Evolutionary conservation across 1,140 invertebrate genomes (phyloP).

Genomic region (Coptotermes formosanus): DNA sequence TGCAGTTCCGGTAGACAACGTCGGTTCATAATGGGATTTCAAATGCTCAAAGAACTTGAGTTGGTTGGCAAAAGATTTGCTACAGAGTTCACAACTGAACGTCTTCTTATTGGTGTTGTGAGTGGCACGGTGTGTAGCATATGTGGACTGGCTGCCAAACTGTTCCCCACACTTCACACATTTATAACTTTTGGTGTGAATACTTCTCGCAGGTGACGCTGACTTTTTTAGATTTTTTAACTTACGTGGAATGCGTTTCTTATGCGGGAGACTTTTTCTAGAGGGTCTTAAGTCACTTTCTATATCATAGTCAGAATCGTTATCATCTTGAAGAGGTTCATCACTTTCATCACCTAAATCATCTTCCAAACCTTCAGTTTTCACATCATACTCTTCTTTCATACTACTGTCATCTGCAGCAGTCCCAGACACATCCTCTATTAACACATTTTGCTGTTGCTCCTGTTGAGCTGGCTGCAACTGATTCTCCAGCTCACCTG

Average conservation of each 20-base stretch:
- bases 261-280: constrained; percentile 63
- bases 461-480: background rate
- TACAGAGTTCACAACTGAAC: constrained; percentile 69
- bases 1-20: background rate
- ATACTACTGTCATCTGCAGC: constrained; percentile 14
- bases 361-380: constrained; percentile 34
- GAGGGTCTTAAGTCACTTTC: constrained; percentile 43
- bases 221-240: constrained; percentile 50
- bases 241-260: constrained; percentile 58
- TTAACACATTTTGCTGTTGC: background rate
- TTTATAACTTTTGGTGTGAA: constrained; percentile 44
- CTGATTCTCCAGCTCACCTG: background rate
- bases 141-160: constrained; percentile 42
- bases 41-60: constrained; percentile 78
- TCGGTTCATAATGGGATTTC: constrained; percentile 74
- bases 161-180: constrained; percentile 46
- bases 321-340: constrained; percentile 33
- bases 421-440: background rate
- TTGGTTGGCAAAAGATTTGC: constrained; percentile 62
- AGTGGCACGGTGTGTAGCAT: constrained; percentile 40
- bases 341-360: constrained; percentile 35
- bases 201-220: constrained; percentile 35
- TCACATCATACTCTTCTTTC: constrained; percentile 33
- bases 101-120: constrained; percentile 36
- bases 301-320: constrained; percentile 42